These are phyloP conservation scores for Atta cephalotes DNA, from an alignment of 1,140 invertebrate species.

Conservation along the genomic window DNA sequence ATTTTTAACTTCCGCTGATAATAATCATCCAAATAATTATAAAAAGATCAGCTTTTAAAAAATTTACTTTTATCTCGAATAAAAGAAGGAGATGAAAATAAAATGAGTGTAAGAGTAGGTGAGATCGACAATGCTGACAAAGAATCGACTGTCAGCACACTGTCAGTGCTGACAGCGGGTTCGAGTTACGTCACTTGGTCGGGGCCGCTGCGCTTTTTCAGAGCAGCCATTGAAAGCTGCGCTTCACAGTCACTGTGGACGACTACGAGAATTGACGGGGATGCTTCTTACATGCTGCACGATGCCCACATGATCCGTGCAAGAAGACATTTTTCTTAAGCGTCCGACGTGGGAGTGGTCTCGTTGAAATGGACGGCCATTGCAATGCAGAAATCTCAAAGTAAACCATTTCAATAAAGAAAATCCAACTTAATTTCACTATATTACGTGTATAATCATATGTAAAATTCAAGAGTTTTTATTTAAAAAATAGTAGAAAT, in stretches of 20 bases:
- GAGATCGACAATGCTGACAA: slow-evolving; percentile 78
- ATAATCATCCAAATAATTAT: neutral
- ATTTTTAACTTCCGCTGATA: neutral
- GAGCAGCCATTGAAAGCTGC: slow-evolving; percentile 77
- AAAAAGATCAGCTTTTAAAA: neutral
- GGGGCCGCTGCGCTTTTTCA: slow-evolving; percentile 80
- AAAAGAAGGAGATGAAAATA: neutral
- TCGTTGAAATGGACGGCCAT: slow-evolving; percentile 37
- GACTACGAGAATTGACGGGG: slow-evolving; percentile 58
- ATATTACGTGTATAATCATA: neutral
- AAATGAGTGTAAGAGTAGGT: slow-evolving; percentile 69
- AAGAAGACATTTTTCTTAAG: slow-evolving; percentile 71
- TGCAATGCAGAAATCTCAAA: slow-evolving; percentile 1
- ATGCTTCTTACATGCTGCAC: slow-evolving; percentile 54
- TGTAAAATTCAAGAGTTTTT: neutral
- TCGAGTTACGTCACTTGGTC: slow-evolving; percentile 83
- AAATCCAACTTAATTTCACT: neutral
- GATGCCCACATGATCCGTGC: slow-evolving; percentile 26
- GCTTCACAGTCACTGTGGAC: slow-evolving; percentile 72
- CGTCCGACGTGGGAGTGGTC: slow-evolving; percentile 68
- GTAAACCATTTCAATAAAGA: neutral
- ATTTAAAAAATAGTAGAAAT: neutral
- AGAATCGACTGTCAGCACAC: slow-evolving; percentile 77
- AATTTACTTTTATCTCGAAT: neutral
- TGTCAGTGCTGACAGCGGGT: slow-evolving; percentile 80